Conservation (phyloP, 2,888 invertebrate genomes). For the Tinea trinotella region DNA sequence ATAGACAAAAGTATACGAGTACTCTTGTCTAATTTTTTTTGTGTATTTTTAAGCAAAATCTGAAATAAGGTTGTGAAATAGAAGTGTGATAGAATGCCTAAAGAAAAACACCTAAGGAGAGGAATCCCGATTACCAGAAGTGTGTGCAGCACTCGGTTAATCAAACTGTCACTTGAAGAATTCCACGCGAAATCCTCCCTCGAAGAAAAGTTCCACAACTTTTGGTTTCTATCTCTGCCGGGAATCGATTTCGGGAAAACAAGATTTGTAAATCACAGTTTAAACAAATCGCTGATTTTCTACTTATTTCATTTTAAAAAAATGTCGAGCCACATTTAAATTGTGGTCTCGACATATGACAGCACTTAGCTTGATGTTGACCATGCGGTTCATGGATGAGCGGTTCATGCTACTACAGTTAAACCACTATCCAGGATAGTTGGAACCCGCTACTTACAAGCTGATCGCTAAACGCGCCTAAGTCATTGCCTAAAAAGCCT, state of each 20-base stretch:
- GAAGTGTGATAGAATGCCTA: not conserved
- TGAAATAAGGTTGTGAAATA: not conserved
- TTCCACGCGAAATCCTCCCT: slow-evolving; percentile 64
- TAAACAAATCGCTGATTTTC: slow-evolving; percentile 14
- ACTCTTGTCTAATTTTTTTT: too few species aligned
- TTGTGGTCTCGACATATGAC: too few species aligned
- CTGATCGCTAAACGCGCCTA: too few species aligned
- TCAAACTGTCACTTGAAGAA: slow-evolving; percentile 73
- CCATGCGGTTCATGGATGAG: too few species aligned
- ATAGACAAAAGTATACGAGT: too few species aligned
- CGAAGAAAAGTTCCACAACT: slow-evolving; percentile 47
- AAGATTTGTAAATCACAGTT: slow-evolving; percentile 18
- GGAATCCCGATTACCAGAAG: slow-evolving; percentile 21
- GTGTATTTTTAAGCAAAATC: too few species aligned
- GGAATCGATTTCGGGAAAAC: slow-evolving; percentile 13
- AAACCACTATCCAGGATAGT: too few species aligned
- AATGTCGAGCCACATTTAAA: not conserved
- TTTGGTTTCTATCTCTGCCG: slow-evolving; percentile 18
- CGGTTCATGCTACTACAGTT: too few species aligned
- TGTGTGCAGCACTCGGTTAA: slow-evolving; percentile 67
- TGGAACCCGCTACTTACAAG: too few species aligned
- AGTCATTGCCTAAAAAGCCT: too few species aligned
- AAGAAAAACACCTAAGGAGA: slow-evolving; percentile 24
- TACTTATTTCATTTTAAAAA: not conserved
- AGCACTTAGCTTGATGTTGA: too few species aligned